Evolutionary conservation across 30 jellyfish, hydroid and myxozoan genomes (phyloP), one percentile per base, ranked within the genome.

Genomic region (Aurelia aurita): DNA sequence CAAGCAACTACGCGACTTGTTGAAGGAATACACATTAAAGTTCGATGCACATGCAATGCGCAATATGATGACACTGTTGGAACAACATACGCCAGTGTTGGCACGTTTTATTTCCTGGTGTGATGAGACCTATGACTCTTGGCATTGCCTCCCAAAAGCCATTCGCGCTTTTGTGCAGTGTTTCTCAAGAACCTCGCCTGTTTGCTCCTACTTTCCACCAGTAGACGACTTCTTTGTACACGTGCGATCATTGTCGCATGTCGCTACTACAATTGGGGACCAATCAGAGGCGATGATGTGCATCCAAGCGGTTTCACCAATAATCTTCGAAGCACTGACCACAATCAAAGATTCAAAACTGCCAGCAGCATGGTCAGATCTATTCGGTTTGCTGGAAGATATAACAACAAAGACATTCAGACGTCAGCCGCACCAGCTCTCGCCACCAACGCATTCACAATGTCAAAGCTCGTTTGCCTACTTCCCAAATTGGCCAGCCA

Each of bases 401-500:
- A 73, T 1, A 43, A 31, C 72, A 1, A 54, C n/a, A 20, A 44
- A 10, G 0, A 28, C 82, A 16, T 70, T 18, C 66, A 5, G 23
- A 28, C 34, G 5, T 28, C 58, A 35, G 39, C 34, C 51, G 39
- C 82, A 70, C 45, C 35, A 25, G 23, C 82, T 70, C 11, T 63
- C 82, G 3, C 58, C 55, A 5, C 34, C 82, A 28, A 44, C 25
- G 1, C 21, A 12, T 8, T n/a, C 39, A 3, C 46, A 70, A 35
- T 20, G 18, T 18, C 23, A 14, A 5, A 49, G 53, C 57, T 15
- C 2, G 53, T 43, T 73, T 20, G 53, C 72, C 34, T 73, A 45
- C 28, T 73, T 73, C 14, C 85, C 74, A 27, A 73, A 46, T 22
- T 73, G 85, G 85, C 85, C 85, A 45, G 72, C 27, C 0, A 11